Conservation (phyloP, 2,113 vertebrate genomes). For the Epinephelus lanceolatus region DNA sequence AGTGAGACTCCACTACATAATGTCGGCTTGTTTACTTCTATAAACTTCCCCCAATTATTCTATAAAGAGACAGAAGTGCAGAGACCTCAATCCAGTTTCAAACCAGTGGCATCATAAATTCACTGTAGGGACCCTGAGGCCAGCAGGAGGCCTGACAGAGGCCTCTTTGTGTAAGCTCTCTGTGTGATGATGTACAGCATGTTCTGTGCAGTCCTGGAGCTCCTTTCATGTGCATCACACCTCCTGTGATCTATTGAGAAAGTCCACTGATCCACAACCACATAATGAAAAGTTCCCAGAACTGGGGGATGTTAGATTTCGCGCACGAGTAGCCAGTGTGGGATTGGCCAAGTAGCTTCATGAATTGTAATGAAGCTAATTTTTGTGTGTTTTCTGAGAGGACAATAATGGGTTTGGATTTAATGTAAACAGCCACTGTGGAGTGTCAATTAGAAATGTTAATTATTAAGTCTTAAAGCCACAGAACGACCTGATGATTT, state of each 20-base stretch:
- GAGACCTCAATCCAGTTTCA: not conserved
- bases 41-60: not conserved
- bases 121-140: not conserved
- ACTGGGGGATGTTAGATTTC: conserved; percentile 23
- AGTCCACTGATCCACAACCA: conserved; percentile 28
- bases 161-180: conserved; percentile 31
- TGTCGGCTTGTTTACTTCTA: not conserved
- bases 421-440: not conserved
- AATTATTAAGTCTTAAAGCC: conserved; percentile 1
- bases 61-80: not conserved
- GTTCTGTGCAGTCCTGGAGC: conserved; percentile 16
- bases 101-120: conserved; percentile 1
- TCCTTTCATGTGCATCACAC: conserved; percentile 41
- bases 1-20: not conserved
- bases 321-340: conserved; percentile 20
- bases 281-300: conserved; percentile 22
- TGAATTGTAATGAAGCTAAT: conserved; percentile 34
- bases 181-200: conserved; percentile 26
- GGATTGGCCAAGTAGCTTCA: not conserved
- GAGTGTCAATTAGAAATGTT: not conserved
- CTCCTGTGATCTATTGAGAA: conserved; percentile 34
- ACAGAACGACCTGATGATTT: not conserved
- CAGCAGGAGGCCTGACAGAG: conserved; percentile 22
- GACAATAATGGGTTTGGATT: not conserved
- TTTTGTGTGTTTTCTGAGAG: conserved; percentile 11